A percentile compares a stretch with the other conserved stretches of the same genome.
Evolutionary conservation across 2,113 vertebrate species (phyloP).

Genomic region (Centropus unirufus): DNA sequence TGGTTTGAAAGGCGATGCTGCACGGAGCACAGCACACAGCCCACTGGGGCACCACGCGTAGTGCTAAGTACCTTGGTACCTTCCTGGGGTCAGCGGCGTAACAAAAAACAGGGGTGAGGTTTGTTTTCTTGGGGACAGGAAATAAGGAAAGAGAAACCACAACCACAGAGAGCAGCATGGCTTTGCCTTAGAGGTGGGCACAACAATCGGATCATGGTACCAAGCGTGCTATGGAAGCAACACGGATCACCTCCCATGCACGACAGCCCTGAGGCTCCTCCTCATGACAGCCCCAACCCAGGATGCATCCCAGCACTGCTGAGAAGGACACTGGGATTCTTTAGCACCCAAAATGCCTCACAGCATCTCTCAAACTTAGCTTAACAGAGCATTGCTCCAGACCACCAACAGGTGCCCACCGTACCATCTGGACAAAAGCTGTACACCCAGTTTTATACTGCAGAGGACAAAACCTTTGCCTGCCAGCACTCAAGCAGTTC

Average conservation of each 20-base stretch:
- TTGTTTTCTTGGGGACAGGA: not conserved
- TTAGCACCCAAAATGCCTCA: not conserved
- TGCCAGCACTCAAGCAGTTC: not conserved
- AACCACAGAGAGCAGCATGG: not conserved
- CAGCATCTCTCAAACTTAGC: not conserved
- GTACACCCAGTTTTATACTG: accelerated
- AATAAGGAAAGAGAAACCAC: not conserved
- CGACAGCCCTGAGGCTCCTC: not conserved
- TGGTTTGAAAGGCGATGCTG: not conserved
- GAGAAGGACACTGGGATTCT: not conserved
- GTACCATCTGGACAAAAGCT: not conserved
- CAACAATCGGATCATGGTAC: not conserved
- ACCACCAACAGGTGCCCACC: not conserved
- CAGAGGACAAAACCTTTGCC: not conserved
- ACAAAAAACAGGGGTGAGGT: not conserved
- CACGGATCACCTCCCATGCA: accelerated
- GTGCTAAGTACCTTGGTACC: accelerated
- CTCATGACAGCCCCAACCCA: not conserved
- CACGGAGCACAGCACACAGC: not conserved
- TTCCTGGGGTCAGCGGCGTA: not conserved
- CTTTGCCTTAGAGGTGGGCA: not conserved
- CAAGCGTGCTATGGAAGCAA: not conserved
- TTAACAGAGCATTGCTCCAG: not conserved
- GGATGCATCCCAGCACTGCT: not conserved
- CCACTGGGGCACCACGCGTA: accelerated